Conservation (phyloP, 2,888 invertebrate species). For the Ichneumoninae sp. region DNA sequence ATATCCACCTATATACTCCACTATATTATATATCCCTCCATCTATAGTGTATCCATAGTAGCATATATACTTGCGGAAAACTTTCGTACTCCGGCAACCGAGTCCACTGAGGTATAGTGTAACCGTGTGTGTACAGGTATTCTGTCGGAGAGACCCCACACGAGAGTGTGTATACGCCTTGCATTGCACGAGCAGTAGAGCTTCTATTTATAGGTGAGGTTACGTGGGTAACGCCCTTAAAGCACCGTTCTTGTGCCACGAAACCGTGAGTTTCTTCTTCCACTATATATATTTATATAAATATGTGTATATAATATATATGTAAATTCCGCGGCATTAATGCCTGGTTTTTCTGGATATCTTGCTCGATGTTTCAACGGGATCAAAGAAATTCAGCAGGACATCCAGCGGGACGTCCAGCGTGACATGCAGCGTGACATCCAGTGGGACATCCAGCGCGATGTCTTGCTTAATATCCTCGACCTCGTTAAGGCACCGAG, state of each 20-base stretch:
- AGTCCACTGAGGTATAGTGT: slow-evolving; percentile 3
- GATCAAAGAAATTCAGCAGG: neutral
- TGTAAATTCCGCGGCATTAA: neutral
- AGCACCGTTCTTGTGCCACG: slow-evolving; percentile 62
- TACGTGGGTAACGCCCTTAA: slow-evolving; percentile 69
- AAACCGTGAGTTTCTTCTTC: slow-evolving; percentile 57
- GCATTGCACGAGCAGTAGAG: slow-evolving; percentile 58
- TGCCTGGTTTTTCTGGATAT: neutral
- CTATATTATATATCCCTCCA: slow-evolving; percentile 47
- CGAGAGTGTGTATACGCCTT: slow-evolving; percentile 55
- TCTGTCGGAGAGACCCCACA: slow-evolving; percentile 54
- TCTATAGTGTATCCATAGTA: slow-evolving; percentile 34
- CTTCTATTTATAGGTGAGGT: slow-evolving; percentile 71
- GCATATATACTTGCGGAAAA: slow-evolving; percentile 40
- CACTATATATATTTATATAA: neutral
- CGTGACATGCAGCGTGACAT: neutral
- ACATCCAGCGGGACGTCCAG: neutral
- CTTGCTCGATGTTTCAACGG: neutral
- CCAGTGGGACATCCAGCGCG: neutral
- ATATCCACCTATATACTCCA: slow-evolving; percentile 34
- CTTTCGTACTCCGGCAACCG: slow-evolving; percentile 33
- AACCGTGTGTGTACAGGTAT: slow-evolving; percentile 33
- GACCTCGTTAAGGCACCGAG: neutral
- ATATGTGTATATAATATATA: neutral
- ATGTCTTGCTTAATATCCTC: neutral